A percentile compares a stretch with the other conserved stretches of the same genome.
Conservation (phyloP, 2,888 invertebrate genomes). For the Caenorhabditis angaria region DNA sequence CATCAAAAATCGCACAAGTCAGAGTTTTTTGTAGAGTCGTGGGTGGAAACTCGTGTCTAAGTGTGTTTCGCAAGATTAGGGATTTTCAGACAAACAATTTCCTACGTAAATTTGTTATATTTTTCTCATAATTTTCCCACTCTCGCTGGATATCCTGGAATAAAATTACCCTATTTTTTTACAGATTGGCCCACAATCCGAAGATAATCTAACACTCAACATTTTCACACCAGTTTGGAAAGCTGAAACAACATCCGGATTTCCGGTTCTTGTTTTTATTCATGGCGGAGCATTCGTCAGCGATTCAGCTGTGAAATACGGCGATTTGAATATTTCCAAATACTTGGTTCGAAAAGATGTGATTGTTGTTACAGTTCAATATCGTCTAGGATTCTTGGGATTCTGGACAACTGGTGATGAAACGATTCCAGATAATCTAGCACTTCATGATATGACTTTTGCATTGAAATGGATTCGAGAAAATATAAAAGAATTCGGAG, state of each 20-base stretch:
- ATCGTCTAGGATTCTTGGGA: conserved; percentile 55
- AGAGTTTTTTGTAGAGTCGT: no score
- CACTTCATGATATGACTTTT: conserved; percentile 51
- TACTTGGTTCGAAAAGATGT: conserved; percentile 50
- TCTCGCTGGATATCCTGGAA: background rate
- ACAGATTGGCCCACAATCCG: conserved; percentile 31
- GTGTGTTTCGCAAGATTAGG: no score
- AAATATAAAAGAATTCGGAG: conserved; percentile 43
- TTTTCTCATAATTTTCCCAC: no score
- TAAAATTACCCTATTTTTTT: background rate
- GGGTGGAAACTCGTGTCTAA: no score
- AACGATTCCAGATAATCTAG: conserved; percentile 48
- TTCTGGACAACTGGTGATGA: conserved; percentile 56
- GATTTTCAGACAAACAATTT: no score
- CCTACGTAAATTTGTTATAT: no score
- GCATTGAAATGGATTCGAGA: conserved; percentile 54
- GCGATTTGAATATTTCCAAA: conserved; percentile 52
- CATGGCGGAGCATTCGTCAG: conserved; percentile 55
- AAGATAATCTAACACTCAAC: conserved; percentile 56
- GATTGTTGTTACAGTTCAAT: conserved; percentile 59
- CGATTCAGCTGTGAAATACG: conserved; percentile 50
- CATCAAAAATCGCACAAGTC: no score
- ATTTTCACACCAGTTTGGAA: conserved; percentile 55
- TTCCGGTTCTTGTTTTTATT: conserved; percentile 52
- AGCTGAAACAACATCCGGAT: conserved; percentile 38